Evolutionary conservation across 1,140 invertebrate species (phyloP), one percentile per base, ranked within the genome.

Genomic region (Carposina sasakii): DNA sequence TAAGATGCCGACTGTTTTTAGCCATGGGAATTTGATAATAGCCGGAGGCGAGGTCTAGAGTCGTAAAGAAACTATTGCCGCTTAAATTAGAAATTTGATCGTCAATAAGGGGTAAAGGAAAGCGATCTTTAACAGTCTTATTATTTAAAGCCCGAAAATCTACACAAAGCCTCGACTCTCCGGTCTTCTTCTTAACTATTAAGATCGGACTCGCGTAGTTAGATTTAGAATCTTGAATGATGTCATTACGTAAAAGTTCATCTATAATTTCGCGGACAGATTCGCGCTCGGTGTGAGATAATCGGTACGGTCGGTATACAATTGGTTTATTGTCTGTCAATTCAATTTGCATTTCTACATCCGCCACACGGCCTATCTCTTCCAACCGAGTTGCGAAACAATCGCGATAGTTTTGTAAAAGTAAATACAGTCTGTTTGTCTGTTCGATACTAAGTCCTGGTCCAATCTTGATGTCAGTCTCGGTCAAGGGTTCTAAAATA

Each of bases 71-170:
- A 40, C 43, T 52, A 47, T 30, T 49, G 12, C 42, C 46, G 9
- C 22, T 20, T 10, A 60, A 45, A 13, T 49, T 22, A 48, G 82
- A 67, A 6, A 89, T 54, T n/a, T 58, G 60, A 22, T 86, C 81
- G 15, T 84, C 74, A 12, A 87, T 85, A 3, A 71, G 33, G 1
- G 86, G 87, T 4, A 89, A 42, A 0, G 87, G 87, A 53, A 20
- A 45, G 21, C 23, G 45, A 48, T 87, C 82, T 23, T 57, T 60
- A 2, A 60, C 54, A 0, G 81, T 86, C 1, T 77, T 52, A 1
- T 39, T 28, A 62, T 88, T 89, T 3, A 89, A 44, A 16, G 45
- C 26, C n/a, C 76, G 40, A 52, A 70, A 89, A 52, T 84, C 71
- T 0, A 69, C 48, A 20, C 56, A 63, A 31, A 82, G 50, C 13